These are phyloP conservation scores for Fulmarus glacialis DNA, from an alignment of 2,113 vertebrate genomes.

Conservation along the genomic window DNA sequence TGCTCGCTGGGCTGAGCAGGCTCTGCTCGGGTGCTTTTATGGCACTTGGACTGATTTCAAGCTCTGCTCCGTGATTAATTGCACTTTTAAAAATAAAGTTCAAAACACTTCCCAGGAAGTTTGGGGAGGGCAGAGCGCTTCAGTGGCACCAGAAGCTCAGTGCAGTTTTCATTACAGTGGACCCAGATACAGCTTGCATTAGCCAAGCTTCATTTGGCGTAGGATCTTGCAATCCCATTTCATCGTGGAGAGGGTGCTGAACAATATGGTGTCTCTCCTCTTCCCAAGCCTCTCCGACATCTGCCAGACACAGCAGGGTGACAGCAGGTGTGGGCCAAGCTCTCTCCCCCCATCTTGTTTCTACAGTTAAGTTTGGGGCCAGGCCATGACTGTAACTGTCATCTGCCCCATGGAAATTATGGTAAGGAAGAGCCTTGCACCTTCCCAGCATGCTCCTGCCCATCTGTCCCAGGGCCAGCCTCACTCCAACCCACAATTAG, in stretches of 20 bases:
- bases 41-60: slow-evolving; percentile 61
- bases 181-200: not conserved
- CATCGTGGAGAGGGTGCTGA: not conserved
- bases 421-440: not conserved
- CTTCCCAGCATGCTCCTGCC: not conserved
- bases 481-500: not conserved
- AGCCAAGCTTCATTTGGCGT: not conserved
- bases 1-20: slow-evolving; percentile 22
- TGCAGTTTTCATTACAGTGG: not conserved
- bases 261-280: not conserved
- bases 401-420: not conserved
- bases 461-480: not conserved
- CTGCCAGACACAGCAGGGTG: not conserved
- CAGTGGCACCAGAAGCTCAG: not conserved
- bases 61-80: slow-evolving; percentile 52
- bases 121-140: not conserved
- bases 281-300: not conserved
- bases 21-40: slow-evolving; percentile 51
- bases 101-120: slow-evolving; percentile 64
- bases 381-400: not conserved
- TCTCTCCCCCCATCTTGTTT: not conserved
- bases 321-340: not conserved
- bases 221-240: not conserved
- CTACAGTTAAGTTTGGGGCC: not conserved
- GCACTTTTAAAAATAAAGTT: slow-evolving; percentile 58